Evolutionary conservation across 2,888 invertebrate species (phyloP), one percentile per base, ranked within the genome.

Genomic region (Drosophila recens): DNA sequence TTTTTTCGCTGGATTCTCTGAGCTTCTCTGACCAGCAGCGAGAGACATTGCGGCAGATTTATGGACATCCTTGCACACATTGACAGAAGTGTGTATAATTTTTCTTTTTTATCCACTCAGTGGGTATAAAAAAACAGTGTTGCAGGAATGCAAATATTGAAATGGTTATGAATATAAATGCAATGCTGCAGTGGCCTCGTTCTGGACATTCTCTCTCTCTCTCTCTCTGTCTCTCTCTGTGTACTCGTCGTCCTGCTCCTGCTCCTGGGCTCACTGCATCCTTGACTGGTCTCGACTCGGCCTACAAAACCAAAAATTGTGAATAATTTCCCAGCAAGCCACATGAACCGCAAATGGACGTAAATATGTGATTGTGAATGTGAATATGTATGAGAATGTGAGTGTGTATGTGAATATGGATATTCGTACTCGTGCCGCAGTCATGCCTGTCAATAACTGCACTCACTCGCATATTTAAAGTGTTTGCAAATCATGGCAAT

Each of bases 151-250:
- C 69, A 72, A 69, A 68, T 61, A 56, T 61, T 72, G 65, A 65
- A 72, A 65, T 61, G 64, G 72, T 69, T 72, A 69, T 72, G 72
- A 72, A 72, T 72, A 57, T 64, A 46, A 65, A 69, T 69, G 65
- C 68, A 51, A 17, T 43, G 45, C 53, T 48, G 68, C 57, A 52
- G 65, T 65, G 65, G 53, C 68, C 65, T 69, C 68, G 36, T 65
- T 69, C 36, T 30, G 40, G 13, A 15, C 57, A 11, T 11, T 34
- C 17, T 34, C 17, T 46, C 46, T 30, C 30, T 30, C 30, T 30
- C 8, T 30, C 30, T 30, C 27, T 27, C 27, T 20, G 20, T 34
- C 17, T 34, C 17, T 49, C 49, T 34, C 53, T 15, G 15, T 11
- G 3, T 40, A 15, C 17, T 63, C 52, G 17, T 20, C 4, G 49